phyloP scores from a whole-genome alignment of 2,888 invertebrate genomes.

The Pyrgus malvae region DNA sequence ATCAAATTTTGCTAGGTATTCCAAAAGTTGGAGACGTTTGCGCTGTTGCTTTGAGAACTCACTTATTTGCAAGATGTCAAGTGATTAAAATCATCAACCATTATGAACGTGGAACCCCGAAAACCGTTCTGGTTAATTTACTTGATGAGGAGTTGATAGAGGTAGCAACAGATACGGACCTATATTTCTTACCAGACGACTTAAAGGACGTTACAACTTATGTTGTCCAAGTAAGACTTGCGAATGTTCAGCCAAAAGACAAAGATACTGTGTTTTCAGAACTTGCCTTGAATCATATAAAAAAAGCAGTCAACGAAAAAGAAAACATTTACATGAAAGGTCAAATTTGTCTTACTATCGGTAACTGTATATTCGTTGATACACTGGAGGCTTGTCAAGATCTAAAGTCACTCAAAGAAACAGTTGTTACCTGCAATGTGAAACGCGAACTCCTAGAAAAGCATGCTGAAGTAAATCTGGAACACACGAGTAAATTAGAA shows the following conservation, averaged over 20 bases:
- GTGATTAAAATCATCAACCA: slow-evolving; percentile 67
- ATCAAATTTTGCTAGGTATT: slow-evolving; percentile 57
- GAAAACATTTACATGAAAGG: slow-evolving; percentile 66
- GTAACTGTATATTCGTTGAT: slow-evolving; percentile 84
- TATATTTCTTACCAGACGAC: slow-evolving; percentile 77
- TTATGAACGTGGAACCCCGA: slow-evolving; percentile 52
- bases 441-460: slow-evolving; percentile 72
- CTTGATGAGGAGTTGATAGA: slow-evolving; percentile 83
- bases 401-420: slow-evolving; percentile 69
- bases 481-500: slow-evolving; percentile 73
- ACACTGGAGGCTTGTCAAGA: slow-evolving; percentile 82
- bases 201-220: slow-evolving; percentile 71
- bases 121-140: slow-evolving; percentile 72
- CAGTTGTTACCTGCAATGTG: slow-evolving; percentile 78
- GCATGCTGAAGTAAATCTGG: slow-evolving; percentile 60
- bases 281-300: slow-evolving; percentile 51
- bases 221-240: slow-evolving; percentile 58
- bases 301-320: slow-evolving; percentile 49
- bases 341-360: slow-evolving; percentile 80
- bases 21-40: slow-evolving; percentile 81
- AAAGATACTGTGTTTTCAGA: slow-evolving; percentile 65
- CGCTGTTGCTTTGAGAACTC: slow-evolving; percentile 70
- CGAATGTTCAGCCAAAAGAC: slow-evolving; percentile 62
- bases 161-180: slow-evolving; percentile 55
- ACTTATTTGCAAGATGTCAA: slow-evolving; percentile 79